Conservation (phyloP, 2,113 vertebrate species). For the Oncorhynchus clarkii region DNA sequence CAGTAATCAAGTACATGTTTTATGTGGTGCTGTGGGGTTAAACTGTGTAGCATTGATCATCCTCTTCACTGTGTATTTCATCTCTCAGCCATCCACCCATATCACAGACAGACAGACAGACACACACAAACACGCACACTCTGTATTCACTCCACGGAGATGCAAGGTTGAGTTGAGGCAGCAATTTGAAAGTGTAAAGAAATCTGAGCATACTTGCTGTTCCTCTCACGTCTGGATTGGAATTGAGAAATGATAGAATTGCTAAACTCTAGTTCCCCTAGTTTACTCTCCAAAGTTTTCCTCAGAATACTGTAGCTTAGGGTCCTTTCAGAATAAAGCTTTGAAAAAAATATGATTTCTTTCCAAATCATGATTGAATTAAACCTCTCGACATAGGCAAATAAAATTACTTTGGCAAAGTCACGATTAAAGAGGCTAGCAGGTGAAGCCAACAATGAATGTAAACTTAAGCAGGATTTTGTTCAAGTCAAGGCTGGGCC, state of each 20-base stretch:
- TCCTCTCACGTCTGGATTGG: neutral
- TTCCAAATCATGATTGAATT: neutral
- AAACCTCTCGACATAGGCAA: neutral
- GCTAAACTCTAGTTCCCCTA: neutral
- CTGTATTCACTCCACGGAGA: neutral
- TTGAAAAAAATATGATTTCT: neutral
- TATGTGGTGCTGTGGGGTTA: too few species aligned
- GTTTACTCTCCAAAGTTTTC: neutral
- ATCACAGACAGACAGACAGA: conserved; percentile 8
- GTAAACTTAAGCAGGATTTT: neutral
- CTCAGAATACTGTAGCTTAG: neutral
- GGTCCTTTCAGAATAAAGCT: neutral
- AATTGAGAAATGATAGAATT: neutral
- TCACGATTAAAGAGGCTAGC: neutral
- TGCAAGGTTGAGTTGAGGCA: neutral
- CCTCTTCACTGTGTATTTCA: too few species aligned
- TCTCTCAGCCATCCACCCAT: too few species aligned
- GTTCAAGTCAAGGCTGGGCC: too few species aligned
- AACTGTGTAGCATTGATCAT: too few species aligned
- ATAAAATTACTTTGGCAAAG: neutral
- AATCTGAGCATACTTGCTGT: neutral
- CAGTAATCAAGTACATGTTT: too few species aligned
- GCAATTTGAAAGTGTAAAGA: neutral
- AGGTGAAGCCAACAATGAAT: neutral
- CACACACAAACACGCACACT: conserved; percentile 11